These are phyloP conservation scores for Yasuhikotakia modesta DNA, from an alignment of 2,797 vertebrate species.

Conservation along the genomic window DNA sequence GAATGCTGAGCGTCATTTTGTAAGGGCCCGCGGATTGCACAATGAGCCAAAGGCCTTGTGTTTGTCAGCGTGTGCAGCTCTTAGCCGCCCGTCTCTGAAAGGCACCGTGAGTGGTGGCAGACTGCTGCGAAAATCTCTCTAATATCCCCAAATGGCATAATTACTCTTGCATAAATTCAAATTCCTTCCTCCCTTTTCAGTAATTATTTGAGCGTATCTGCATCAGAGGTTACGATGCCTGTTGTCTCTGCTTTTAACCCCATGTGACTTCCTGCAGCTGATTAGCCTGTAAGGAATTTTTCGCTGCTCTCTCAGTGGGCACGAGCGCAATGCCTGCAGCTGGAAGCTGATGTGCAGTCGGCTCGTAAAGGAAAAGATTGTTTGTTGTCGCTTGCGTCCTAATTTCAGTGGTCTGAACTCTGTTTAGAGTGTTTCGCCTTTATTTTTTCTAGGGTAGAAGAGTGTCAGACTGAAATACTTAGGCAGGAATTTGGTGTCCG, in stretches of 20 bases:
- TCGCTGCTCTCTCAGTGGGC: conserved; percentile 44
- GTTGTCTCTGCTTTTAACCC: conserved; percentile 62
- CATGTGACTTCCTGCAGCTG: conserved; percentile 65
- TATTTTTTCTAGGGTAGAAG: background rate
- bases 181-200: conserved; percentile 57
- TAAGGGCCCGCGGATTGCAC: conserved; percentile 66
- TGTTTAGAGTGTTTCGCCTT: too few relatives aligned
- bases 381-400: conserved; percentile 1
- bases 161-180: conserved; percentile 65
- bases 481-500: conserved; percentile 5
- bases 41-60: conserved; percentile 61
- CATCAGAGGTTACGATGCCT: conserved; percentile 65
- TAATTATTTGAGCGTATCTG: conserved; percentile 64
- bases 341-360: conserved; percentile 25
- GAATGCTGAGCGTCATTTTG: conserved; percentile 59
- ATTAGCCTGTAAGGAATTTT: conserved; percentile 48
- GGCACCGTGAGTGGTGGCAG: conserved; percentile 54
- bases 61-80: conserved; percentile 54
- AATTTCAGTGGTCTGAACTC: background rate
- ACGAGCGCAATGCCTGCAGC: conserved; percentile 32
- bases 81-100: conserved; percentile 54
- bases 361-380: conserved; percentile 15
- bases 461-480: conserved; percentile 8
- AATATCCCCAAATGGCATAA: conserved; percentile 65
- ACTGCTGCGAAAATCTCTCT: conserved; percentile 63